Evolutionary conservation across 2,888 invertebrate species (phyloP).

Genomic region (Aleiodes alternator): DNA sequence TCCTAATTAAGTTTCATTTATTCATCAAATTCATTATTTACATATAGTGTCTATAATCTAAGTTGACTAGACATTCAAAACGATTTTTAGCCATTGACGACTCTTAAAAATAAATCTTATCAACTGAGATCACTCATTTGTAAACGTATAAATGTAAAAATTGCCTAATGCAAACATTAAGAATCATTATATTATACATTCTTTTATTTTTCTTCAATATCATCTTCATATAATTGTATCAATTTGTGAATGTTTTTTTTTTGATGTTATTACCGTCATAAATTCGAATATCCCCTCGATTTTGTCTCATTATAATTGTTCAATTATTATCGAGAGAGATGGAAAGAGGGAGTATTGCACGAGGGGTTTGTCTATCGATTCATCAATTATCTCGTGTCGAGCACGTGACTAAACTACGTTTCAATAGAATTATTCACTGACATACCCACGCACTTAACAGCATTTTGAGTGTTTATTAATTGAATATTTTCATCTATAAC

Average conservation of each 20-base stretch:
- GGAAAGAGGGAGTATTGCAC: no score
- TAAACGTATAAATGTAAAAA: constrained; percentile 68
- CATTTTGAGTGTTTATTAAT: neutral
- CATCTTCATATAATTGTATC: neutral
- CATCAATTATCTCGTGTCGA: neutral
- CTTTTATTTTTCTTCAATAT: neutral
- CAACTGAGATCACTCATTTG: constrained; percentile 53
- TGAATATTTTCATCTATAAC: constrained; percentile 22
- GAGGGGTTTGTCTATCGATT: neutral
- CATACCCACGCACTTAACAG: neutral
- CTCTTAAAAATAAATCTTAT: constrained; percentile 49
- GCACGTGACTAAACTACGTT: neutral
- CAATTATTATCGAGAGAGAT: neutral
- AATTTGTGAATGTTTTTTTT: neutral
- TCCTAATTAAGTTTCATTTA: constrained; percentile 15
- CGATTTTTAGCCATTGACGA: neutral
- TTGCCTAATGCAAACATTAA: constrained; percentile 54
- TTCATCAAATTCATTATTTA: constrained; percentile 37
- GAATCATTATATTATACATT: neutral
- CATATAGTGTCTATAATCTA: neutral
- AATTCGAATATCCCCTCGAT: neutral
- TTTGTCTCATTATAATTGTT: neutral
- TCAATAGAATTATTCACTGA: constrained; percentile 1
- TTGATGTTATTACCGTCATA: neutral
- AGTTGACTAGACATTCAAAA: constrained; percentile 24